Evolutionary conservation across 1,140 invertebrate genomes (phyloP), one percentile per base, ranked within the genome.

Genomic region (Dinothrombium tinctorium): DNA sequence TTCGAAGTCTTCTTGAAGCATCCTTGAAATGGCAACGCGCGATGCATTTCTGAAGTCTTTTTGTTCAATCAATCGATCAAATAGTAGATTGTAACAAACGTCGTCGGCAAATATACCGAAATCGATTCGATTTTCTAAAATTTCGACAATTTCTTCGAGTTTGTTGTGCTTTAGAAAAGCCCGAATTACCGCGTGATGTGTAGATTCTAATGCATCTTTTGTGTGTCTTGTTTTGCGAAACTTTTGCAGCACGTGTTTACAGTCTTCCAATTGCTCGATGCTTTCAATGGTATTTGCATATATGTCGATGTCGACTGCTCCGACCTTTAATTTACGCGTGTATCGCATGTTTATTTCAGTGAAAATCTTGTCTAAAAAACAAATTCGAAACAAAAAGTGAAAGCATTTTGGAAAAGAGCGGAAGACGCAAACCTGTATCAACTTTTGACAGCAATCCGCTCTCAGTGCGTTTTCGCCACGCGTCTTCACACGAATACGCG

Each of bases 51-150:
- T 43, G 33, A 49, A 44, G 53, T 84, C 65, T 37, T 72, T 57
- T 4, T 63, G 57, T 51, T 74, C 70, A 15, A 90, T 56, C 48
- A 83, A 74, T 24, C 65, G 60, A 51, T 90, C 72, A 60, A 94
- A 66, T n/a, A 87, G 56, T 12, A 89, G 60, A 59, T 82, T 84
- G 31, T 69, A 71, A 29, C 67, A 61, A 50, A 73, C 74, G 41
- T 71, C 57, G 60, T 94, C 81, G 12, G 80, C 66, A 54, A 92
- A 90, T 23, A 95, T 58, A 2, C 89, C 87, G 61, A 79, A 92
- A 51, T 76, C 76, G 9, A 84, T 57, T 36, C 82, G 69, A 54
- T 86, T 73, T 49, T 75, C 67, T 12, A 94, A 56, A 12, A 86
- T 64, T 19, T 66, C 55, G 2, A 84, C 48, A 11, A 90, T 57